A percentile compares a stretch with the other conserved stretches of the same genome.
Evolutionary conservation across 2,888 invertebrate species (phyloP).

Genomic region (Eupsilia transversa): DNA sequence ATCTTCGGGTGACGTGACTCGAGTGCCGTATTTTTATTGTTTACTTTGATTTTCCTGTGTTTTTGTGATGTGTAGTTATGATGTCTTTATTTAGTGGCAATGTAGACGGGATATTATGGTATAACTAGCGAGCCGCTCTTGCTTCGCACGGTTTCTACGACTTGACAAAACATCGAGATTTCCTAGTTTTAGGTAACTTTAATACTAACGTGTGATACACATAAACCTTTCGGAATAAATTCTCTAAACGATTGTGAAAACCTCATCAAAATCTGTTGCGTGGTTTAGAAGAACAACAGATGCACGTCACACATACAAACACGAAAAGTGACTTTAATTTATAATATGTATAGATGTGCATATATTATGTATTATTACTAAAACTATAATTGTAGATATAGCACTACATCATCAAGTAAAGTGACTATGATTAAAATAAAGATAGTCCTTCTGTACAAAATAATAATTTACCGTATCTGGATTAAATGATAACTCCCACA

Average conservation of each 20-base stretch:
- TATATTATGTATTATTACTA: background rate
- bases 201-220: no score
- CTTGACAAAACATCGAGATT: no score
- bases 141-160: no score
- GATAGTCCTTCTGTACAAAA: background rate
- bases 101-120: background rate
- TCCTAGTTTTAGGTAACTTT: no score
- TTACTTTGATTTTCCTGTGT: conserved; percentile 62
- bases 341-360: no score
- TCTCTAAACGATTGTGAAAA: no score
- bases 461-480: background rate
- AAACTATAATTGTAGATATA: background rate
- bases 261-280: no score
- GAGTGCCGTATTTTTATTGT: conserved; percentile 63
- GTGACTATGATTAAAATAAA: background rate
- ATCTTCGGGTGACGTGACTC: conserved; percentile 67
- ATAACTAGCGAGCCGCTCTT: no score
- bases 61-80: conserved; percentile 27
- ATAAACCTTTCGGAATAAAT: no score
- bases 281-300: no score
- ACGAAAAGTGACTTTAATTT: no score
- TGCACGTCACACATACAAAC: no score
- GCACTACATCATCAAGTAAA: background rate
- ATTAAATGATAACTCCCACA: conserved; percentile 25
- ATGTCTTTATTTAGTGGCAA: conserved; percentile 19